Percentiles rank a stretch among this genome's conserved stretches.
Evolutionary conservation across 2,888 invertebrate genomes (phyloP).

Genomic region (Heliconius charithonia): DNA sequence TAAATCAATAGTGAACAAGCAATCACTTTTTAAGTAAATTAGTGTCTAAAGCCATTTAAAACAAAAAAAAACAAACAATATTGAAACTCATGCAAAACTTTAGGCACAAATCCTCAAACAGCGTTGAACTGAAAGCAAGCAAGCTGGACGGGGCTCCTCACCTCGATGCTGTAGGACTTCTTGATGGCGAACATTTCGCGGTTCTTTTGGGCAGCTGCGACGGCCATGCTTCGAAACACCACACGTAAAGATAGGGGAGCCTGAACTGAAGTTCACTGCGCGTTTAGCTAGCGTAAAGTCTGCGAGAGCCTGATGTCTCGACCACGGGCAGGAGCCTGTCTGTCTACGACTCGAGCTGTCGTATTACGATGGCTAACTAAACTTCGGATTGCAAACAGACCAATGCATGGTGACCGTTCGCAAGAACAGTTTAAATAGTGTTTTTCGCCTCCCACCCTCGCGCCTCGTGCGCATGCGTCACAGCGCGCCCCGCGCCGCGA

Average conservation of each 20-base stretch:
- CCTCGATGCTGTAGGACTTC: conserved; percentile 98
- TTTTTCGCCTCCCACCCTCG: conserved; percentile 83
- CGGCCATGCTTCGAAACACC: conserved; percentile 87
- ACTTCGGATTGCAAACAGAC: conserved; percentile 87
- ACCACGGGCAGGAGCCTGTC: conserved; percentile 86
- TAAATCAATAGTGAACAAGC: conserved; percentile 9
- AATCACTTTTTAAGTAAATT: not conserved
- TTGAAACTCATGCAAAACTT: conserved; percentile 23
- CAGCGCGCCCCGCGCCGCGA: conserved; percentile 65
- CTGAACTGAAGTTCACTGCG: conserved; percentile 82
- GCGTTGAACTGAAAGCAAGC: conserved; percentile 26
- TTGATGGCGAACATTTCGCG: conserved; percentile 98
- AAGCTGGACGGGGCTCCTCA: conserved; percentile 79
- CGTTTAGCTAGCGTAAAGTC: conserved; percentile 81
- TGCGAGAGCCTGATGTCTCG: conserved; percentile 82
- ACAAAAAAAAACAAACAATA: not conserved
- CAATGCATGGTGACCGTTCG: conserved; percentile 87
- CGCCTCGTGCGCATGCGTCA: conserved; percentile 86
- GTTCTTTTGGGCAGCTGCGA: conserved; percentile 96
- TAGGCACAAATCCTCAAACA: conserved; percentile 19
- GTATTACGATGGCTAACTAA: conserved; percentile 85
- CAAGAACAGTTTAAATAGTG: conserved; percentile 87
- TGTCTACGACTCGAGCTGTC: conserved; percentile 82
- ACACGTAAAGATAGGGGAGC: conserved; percentile 74
- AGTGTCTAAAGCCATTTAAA: not conserved